These are phyloP conservation scores for Lateolabrax maculatus DNA, from an alignment of 2,797 vertebrate genomes.

Conservation along the genomic window DNA sequence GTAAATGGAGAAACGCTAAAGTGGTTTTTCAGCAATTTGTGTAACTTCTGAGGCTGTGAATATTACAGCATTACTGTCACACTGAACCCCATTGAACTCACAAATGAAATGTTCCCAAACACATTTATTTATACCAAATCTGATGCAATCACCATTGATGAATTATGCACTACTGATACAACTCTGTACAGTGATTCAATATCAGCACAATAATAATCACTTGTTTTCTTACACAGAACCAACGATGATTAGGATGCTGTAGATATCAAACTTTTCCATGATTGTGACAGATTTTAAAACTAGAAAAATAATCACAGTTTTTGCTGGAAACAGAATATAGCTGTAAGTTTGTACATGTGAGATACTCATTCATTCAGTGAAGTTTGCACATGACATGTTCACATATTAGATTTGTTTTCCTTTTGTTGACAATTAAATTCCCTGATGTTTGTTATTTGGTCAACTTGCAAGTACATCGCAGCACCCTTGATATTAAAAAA, in stretches of 20 bases:
- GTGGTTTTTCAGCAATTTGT: constrained; percentile 44
- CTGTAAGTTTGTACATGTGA: constrained; percentile 26
- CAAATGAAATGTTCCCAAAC: constrained; percentile 58
- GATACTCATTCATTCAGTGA: constrained; percentile 31
- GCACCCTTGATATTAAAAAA: constrained; percentile 29
- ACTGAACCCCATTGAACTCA: constrained; percentile 52
- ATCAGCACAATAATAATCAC: constrained; percentile 45
- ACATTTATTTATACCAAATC: constrained; percentile 70
- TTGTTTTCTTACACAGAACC: constrained; percentile 46
- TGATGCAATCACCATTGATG: constrained; percentile 52
- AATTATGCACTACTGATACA: constrained; percentile 62
- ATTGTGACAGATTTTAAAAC: constrained; percentile 34
- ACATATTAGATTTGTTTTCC: constrained; percentile 6
- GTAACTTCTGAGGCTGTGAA: constrained; percentile 48
- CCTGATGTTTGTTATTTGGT: constrained; percentile 45
- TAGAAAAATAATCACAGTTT: constrained; percentile 32
- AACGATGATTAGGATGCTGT: neutral
- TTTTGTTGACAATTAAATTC: constrained; percentile 42
- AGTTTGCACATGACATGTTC: neutral
- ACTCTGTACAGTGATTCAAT: constrained; percentile 60
- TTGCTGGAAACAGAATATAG: constrained; percentile 23
- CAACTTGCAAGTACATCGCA: constrained; percentile 27
- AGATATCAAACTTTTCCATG: constrained; percentile 22
- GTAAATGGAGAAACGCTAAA: constrained; percentile 24
- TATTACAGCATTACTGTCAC: constrained; percentile 47